Base-by-base conservation (phyloP, 1,140 invertebrate species). In the Drosophila kanapiae region DNA sequence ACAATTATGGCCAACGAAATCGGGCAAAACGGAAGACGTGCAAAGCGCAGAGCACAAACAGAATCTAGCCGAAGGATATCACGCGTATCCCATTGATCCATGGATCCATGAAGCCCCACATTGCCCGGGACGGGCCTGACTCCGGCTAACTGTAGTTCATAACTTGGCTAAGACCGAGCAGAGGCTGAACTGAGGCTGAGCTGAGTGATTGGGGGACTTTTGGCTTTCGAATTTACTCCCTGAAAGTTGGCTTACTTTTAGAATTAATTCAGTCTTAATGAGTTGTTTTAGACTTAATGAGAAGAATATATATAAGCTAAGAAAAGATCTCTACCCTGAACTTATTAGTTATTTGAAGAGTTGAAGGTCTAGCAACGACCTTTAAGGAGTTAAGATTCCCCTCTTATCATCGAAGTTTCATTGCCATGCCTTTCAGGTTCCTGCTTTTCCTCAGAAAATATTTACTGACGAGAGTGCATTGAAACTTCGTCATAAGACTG, bases 1-100 rank as follows among this genome's bases (percentile, higher is more conserved):
- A 88, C 84, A 88, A 88, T 88, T 88, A 88, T 90, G 54, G 84
- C 84, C 58, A 81, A 75, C 71, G 68, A 87, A 88, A 83, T 88
- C 83, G 75, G 80, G 75, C 64, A 77, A 56, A 90, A 87, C 83
- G 82, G 80, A 91, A 91, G 86, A 90, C 85, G 78, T 87, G 84
- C 82, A 87, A 79, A 63, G 85, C 78, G 63, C 58, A 67, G 85
- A 76, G 63, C 62, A 82, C 76, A 84, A 81, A 58, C 70, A 80
- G 85, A 81, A 88, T 85, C 85, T 90, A 88, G 91, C 91, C 91
- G 82, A 92, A 88, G 91, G 91, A 92, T 83, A 92, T 92, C 91
- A 92, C 91, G 91, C 91, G 91, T 87, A 84, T 91, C 91, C 88
- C 91, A 92, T 92, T 92, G 91, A 91, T 91, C 91, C 91, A 91